phyloP scores from a whole-genome alignment of 92 coral and sea anemone species.

The Porites rus region DNA sequence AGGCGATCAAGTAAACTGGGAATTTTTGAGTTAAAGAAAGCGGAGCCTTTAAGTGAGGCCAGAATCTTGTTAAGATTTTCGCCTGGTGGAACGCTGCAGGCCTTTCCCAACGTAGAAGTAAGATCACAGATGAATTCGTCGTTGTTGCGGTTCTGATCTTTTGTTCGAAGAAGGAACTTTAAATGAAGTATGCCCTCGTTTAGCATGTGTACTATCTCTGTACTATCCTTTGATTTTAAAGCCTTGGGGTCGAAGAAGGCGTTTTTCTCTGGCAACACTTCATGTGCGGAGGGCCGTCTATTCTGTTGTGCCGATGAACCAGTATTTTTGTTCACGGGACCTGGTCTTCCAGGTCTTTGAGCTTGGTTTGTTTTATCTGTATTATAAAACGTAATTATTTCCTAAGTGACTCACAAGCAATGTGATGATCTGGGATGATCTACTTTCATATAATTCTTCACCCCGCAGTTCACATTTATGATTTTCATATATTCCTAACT shows the following conservation, averaged over 20 bases:
- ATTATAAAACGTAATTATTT: background rate
- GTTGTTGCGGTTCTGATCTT: constrained; percentile 21
- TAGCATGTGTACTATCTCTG: background rate
- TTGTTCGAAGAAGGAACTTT: constrained; percentile 23
- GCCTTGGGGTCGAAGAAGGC: background rate
- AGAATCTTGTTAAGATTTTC: constrained; percentile 38
- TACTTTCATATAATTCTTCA: background rate
- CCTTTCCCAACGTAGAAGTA: constrained; percentile 31
- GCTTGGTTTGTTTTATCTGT: constrained; percentile 13
- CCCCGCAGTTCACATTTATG: too few relatives aligned
- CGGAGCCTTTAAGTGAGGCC: constrained; percentile 43
- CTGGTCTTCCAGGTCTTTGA: background rate
- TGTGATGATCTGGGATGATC: background rate
- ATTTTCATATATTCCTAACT: too few relatives aligned
- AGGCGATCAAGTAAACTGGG: constrained; percentile 30
- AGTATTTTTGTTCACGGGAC: background rate
- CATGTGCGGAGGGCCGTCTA: background rate
- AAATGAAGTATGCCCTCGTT: constrained; percentile 8
- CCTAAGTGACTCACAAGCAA: background rate
- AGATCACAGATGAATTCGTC: constrained; percentile 52
- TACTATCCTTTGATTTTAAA: background rate
- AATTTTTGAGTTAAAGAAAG: constrained; percentile 13
- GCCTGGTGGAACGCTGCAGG: constrained; percentile 39
- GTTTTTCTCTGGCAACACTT: background rate
- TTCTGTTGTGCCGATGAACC: background rate